Base-by-base conservation (phyloP, 2,888 invertebrate genomes). In the Rugalucina vietnamica region DNA sequence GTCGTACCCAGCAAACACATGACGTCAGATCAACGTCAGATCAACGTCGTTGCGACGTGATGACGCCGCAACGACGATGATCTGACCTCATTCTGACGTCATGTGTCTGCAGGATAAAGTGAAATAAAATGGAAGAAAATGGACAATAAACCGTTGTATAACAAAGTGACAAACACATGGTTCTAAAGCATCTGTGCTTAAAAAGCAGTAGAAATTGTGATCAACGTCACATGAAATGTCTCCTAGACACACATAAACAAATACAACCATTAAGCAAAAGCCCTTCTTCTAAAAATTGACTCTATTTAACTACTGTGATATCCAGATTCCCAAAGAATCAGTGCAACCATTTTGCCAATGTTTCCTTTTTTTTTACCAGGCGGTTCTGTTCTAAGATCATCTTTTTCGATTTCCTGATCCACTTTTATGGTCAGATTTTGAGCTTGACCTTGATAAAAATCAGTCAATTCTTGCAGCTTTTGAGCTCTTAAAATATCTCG, bases 401-500 rank as follows among this genome's bases (percentile, higher is more conserved):
- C 65, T 34, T 65, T 32, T 8, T 65, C 65, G 4, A 65, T n/a
- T 1, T 65, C 65, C 12, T 65, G 65, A 34, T 65, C 65, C 1
- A 65, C 1, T 65, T 34, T 65, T 32, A 65, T 1, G 18, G 4
- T 34, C 8, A 65, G 1, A 10, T 10, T 65, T 65, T 65, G 1
- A 10, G 32, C 34, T 65, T 65, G 65, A 1, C 65, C 65, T 29
- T 65, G 65, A 65, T 65, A 14, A n/a, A 65, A 65, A 24, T 72
- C 72, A 49, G 39, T 2, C 27, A 85, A 71, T 71, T 85, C 79
- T 3, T 81, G 79, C 34, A 81, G n/a, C 32, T 83, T 80, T 72
- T 82, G 82, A 21, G 85, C 87, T 50, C 74, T 69, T 65, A 78
- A 71, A n/a, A 85, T 81, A 71, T 87, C 87, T 57, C 87, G 81